phyloP scores from a whole-genome alignment of 2,888 invertebrate genomes.

The Melanotus villosus region DNA sequence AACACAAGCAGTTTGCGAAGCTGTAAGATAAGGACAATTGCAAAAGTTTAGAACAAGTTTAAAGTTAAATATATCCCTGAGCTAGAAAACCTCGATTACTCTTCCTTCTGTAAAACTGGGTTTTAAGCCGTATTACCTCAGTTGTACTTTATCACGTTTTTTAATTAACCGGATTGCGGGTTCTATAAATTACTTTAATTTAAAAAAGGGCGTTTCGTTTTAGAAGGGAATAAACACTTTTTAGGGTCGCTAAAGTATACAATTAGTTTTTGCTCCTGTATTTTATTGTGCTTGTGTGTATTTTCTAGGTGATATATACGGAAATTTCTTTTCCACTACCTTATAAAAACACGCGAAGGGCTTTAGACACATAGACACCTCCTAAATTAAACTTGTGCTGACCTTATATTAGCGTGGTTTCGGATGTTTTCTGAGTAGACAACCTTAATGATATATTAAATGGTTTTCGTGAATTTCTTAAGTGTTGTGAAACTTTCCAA shows the following conservation, averaged over 20 bases:
- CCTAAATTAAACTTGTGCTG: too few relatives aligned
- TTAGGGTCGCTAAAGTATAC: slow-evolving; percentile 8
- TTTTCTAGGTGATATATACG: not conserved
- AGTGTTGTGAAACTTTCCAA: too few relatives aligned
- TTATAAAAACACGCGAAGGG: too few relatives aligned
- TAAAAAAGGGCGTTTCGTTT: slow-evolving; percentile 20
- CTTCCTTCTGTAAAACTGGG: slow-evolving; percentile 16
- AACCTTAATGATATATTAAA: too few relatives aligned
- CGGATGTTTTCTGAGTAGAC: too few relatives aligned
- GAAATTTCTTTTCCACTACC: not conserved
- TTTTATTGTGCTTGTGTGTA: not conserved
- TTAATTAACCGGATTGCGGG: slow-evolving; percentile 31
- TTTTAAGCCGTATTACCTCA: slow-evolving; percentile 12
- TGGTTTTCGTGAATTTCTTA: too few relatives aligned
- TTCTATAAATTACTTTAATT: slow-evolving; percentile 19
- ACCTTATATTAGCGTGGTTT: too few relatives aligned
- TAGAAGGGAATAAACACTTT: slow-evolving; percentile 17
- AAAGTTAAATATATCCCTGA: slow-evolving; percentile 27
- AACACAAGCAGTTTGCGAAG: slow-evolving; percentile 29
- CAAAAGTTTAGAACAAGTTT: slow-evolving; percentile 36
- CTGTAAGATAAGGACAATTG: slow-evolving; percentile 35
- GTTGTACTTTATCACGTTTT: slow-evolving; percentile 12
- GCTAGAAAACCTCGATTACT: slow-evolving; percentile 23
- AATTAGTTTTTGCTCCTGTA: not conserved
- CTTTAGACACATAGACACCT: too few relatives aligned